Evolutionary conservation across 1,140 invertebrate genomes (phyloP), one percentile per base, ranked within the genome.

Genomic region (Heliconius nattereri): DNA sequence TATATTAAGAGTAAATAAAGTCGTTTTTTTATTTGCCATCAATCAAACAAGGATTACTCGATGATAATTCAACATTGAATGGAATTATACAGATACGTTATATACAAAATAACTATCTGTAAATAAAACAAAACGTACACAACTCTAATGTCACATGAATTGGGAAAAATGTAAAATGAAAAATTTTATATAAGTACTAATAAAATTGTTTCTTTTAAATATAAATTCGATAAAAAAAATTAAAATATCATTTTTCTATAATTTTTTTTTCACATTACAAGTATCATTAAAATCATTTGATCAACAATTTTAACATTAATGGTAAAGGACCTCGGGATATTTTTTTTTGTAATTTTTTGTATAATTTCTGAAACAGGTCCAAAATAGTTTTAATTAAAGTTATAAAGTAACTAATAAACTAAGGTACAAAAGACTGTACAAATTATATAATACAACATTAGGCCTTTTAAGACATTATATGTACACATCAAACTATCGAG

Each of bases 401-500:
- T 23, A 29, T 29, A 76, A 26, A 40, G 23, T 71, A 76, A 76
- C 66, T 66, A 76, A 70, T 76, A 76, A 70, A 75, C 54, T 70
- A 49, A 75, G 70, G 70, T 16, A 70, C n/a, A n/a, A n/a, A n/a
- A n/a, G n/a, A n/a, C 73, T 76, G 78, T 79, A 79, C 78, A 76
- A 54, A 75, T 76, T 79, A 76, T 79, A 79, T 75, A 76, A 79
- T 29, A 79, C 54, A 71, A 70, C 7, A 71, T 79, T 79, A 79
- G 78, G 78, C 78, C 78, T 76, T 79, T 66, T 16, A 26, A 66
- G 5, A 66, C 40, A 57, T 23, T n/a, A 57, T 7, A 66, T 57
- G n/a, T 57, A 57, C 23, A n/a, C 20, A 11, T 23, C 8, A 66
- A 66, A 66, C 35, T 40, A 72, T 72, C 35, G 71, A 72, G 71